A percentile compares a stretch with the other conserved stretches of the same genome.
Evolutionary conservation across 2,797 vertebrate genomes (phyloP).

Genomic region (Intellagama lesueurii): DNA sequence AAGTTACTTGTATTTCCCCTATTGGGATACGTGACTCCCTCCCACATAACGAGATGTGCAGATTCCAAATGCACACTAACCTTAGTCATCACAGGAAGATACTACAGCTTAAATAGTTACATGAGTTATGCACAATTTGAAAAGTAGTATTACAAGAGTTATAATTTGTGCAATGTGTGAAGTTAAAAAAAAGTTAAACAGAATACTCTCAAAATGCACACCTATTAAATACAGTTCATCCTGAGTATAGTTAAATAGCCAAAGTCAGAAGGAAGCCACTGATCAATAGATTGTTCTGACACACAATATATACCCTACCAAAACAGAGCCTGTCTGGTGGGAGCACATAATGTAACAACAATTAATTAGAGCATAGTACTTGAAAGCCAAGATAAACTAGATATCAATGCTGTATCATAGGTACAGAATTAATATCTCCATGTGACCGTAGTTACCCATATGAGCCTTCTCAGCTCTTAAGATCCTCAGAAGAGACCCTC

Average conservation of each 20-base stretch:
- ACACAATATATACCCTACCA: neutral
- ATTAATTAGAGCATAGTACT: neutral
- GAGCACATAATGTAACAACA: neutral
- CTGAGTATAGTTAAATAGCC: neutral
- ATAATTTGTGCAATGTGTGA: neutral
- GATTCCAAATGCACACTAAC: neutral
- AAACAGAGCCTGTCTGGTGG: neutral
- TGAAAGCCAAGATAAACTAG: neutral
- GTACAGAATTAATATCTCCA: neutral
- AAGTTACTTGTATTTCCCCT: conserved; percentile 1
- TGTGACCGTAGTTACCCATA: neutral
- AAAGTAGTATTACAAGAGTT: no score
- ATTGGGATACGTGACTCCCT: neutral
- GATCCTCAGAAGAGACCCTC: no score
- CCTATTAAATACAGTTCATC: neutral
- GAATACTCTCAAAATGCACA: neutral
- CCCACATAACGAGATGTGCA: neutral
- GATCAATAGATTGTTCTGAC: neutral
- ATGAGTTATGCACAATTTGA: neutral
- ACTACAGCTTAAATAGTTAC: neutral
- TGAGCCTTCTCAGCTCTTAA: no score
- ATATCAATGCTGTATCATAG: neutral
- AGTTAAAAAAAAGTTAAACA: neutral
- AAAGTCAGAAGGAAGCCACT: neutral
- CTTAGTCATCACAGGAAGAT: neutral